Evolutionary conservation across 2,888 invertebrate species (phyloP), one percentile per base, ranked within the genome.

Genomic region (Nebria brevicollis): DNA sequence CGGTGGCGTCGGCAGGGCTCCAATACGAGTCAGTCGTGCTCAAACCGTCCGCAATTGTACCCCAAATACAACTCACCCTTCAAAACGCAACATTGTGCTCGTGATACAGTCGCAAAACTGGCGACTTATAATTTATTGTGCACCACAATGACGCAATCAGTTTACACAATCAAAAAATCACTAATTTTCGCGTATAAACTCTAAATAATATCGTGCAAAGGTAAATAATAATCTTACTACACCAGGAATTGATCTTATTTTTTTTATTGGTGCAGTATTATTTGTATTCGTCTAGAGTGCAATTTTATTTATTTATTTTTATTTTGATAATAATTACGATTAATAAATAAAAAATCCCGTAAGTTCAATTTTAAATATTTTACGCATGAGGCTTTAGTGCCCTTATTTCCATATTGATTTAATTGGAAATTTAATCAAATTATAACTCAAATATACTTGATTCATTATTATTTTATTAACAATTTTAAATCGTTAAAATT

Each of bases 1-100:
- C 73, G 72, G 72, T 74, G 73, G 77, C 78, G 78, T 73, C 78
- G 78, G 25, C 74, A 78, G 74, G 78, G 78, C 78, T 72, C n/a
- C 72, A 72, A 20, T 78, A 65, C 42, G 66, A 25, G 66, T 42
- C 64, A 78, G 77, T 76, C 41, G 78, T 74, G 66, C 66, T 43
- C 66, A 25, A 3, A 25, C 25, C 25, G 66, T 66, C 66, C 66
- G 3, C 66, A 25, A 25, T 5, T 8, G 15, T 66, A 25, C 13
- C 25, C 66, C 66, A 66, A 34, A 15, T 66, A n/a, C 66, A 34
- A 34, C 34, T 34, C 8, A 54, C 66, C 25, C 66, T 15, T 54
- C 1, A 20, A 54, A 54, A 0, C 54, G 54, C 4, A 11, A 54
- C 6, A 54, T 54, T 11, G 2, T 3, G 1, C 8, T 54, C 7